Evolutionary conservation across 1,140 invertebrate genomes (phyloP).

Genomic region (Lordiphosa mommai): DNA sequence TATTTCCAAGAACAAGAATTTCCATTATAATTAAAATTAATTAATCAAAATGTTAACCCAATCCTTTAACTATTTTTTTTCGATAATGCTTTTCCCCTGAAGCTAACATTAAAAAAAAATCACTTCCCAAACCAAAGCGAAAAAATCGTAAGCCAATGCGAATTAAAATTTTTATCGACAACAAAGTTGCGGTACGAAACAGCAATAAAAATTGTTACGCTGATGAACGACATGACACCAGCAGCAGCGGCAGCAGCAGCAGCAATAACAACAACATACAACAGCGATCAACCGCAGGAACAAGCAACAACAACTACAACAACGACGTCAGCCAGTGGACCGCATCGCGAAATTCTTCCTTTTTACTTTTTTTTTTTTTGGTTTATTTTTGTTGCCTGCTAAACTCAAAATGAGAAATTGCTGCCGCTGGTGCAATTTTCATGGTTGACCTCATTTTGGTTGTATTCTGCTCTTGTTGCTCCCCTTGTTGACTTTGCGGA

Average conservation of each 20-base stretch:
- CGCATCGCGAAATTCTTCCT: constrained; percentile 57
- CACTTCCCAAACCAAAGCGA: constrained; percentile 19
- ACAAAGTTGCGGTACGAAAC: constrained; percentile 64
- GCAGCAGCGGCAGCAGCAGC: constrained; percentile 21
- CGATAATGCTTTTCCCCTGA: neutral
- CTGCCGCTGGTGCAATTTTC: constrained; percentile 70
- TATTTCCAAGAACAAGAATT: too few species aligned
- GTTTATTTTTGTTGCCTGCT: constrained; percentile 37
- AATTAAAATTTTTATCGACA: constrained; percentile 77
- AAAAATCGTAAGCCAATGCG: constrained; percentile 48
- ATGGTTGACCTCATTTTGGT: constrained; percentile 70
- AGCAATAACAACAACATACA: constrained; percentile 28
- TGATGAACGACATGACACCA: constrained; percentile 59
- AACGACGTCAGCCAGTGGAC: constrained; percentile 29
- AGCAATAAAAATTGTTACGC: constrained; percentile 57
- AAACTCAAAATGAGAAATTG: constrained; percentile 77
- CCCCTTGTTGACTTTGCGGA: constrained; percentile 65
- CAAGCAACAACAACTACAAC: constrained; percentile 46
- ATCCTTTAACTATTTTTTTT: neutral
- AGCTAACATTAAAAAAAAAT: constrained; percentile 28
- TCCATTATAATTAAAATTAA: too few species aligned
- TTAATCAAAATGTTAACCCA: neutral
- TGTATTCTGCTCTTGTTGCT: constrained; percentile 12
- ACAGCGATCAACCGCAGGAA: constrained; percentile 57
- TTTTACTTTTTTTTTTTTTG: constrained; percentile 8